Evolutionary conservation across 2,888 invertebrate genomes (phyloP).

Genomic region (Leucania comma): DNA sequence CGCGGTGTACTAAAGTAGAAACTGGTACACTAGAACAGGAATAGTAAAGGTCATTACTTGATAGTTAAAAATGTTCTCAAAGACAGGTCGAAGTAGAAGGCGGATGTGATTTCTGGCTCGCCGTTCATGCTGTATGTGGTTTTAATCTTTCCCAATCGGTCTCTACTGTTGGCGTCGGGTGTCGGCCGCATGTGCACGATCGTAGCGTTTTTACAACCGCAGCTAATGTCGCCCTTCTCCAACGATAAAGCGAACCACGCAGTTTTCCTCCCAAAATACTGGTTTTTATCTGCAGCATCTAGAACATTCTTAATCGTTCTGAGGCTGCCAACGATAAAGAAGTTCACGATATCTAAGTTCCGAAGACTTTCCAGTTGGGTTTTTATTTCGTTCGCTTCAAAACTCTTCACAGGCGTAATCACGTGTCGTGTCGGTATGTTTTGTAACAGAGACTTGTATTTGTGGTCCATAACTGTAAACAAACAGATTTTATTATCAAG

Average conservation of each 20-base stretch:
- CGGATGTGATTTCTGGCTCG: conserved; percentile 94
- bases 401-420: conserved; percentile 92
- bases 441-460: conserved; percentile 96
- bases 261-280: conserved; percentile 95
- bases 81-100: conserved; percentile 97
- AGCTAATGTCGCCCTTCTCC: conserved; percentile 93
- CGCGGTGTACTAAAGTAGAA: conserved; percentile 77
- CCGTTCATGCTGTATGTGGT: conserved; percentile 93
- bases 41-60: conserved; percentile 91
- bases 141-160: conserved; percentile 93
- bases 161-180: conserved; percentile 92
- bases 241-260: conserved; percentile 97
- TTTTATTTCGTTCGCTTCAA: conserved; percentile 91
- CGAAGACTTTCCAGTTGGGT: conserved; percentile 93
- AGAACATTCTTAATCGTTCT: conserved; percentile 93
- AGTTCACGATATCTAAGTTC: conserved; percentile 96
- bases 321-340: conserved; percentile 95
- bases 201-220: conserved; percentile 94
- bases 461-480: conserved; percentile 96
- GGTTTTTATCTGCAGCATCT: conserved; percentile 93
- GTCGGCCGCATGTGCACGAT: conserved; percentile 94
- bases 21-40: conserved; percentile 75
- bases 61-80: conserved; percentile 93
- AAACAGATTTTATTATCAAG: conserved; percentile 60
- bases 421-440: conserved; percentile 98